These are phyloP conservation scores for Diphyllodes magnificus DNA, from an alignment of 2,113 vertebrate genomes.

Conservation along the genomic window DNA sequence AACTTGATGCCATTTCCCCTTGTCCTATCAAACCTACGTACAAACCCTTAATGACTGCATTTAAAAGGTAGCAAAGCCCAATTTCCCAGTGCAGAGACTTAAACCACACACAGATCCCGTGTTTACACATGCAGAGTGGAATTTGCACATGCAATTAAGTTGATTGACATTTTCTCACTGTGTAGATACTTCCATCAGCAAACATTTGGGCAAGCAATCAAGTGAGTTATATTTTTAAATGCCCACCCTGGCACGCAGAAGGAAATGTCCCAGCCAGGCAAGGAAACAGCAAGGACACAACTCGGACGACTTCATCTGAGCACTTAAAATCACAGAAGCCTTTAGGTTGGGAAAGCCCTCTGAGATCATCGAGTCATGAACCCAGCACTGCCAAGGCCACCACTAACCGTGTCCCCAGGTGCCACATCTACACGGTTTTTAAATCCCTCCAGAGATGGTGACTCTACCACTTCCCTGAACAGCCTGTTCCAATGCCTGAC, in stretches of 20 bases:
- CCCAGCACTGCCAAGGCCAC: background rate
- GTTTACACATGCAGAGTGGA: slow-evolving; percentile 48
- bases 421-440: accelerated
- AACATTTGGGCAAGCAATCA: slow-evolving; percentile 50
- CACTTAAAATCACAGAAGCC: background rate
- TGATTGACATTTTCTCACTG: slow-evolving; percentile 43
- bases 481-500: background rate
- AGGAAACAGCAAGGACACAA: background rate
- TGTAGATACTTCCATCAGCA: slow-evolving; percentile 21
- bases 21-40: background rate
- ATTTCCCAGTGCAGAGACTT: background rate
- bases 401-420: background rate
- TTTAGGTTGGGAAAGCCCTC: background rate
- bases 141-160: slow-evolving; percentile 63
- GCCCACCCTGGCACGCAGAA: background rate
- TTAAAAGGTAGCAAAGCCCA: background rate
- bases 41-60: background rate
- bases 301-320: background rate
- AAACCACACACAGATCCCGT: background rate
- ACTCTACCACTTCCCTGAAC: background rate
- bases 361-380: background rate
- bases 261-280: background rate
- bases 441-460: background rate
- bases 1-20: background rate
- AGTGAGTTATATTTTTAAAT: slow-evolving; percentile 24